Base-by-base conservation (phyloP, 1,140 invertebrate genomes). In the Oscheius sp. region DNA sequence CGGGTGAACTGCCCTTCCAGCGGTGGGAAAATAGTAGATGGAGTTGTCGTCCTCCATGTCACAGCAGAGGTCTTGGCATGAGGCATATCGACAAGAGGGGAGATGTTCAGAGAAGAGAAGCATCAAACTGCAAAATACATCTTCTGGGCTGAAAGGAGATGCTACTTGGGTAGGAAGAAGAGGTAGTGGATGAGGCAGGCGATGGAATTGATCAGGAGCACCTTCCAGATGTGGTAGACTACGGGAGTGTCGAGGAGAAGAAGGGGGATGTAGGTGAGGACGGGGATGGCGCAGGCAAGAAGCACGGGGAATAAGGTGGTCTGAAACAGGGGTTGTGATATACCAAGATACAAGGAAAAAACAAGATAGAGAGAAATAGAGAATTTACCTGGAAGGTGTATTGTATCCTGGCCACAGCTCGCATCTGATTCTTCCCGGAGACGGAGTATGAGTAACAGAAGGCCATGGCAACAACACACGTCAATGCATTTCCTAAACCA, bases 11-110 rank as follows among this genome's bases (percentile, higher is more conserved):
- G 74, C 38, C 23, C 71, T 42, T 2, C 72, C 63, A 29, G 75
- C 46, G 10, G 74, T 76, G 34, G 74, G 74, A 36, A 76, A 67
- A 38, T 76, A 76, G 52, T 76, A 76, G 28, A 76, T 76, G 20
- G 61, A 66, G 4, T 38, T 46, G 31, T 68, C 74, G 52, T 76
- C 74, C 32, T 76, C 74, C 59, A 62, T 68, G 31, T 74, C 73
- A 63, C 74, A 76, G 28, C 72, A 75, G 1, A 58, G 28, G 26
- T 66, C 59, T 18, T 38, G 45, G 31, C 68, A 64, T 2, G 61
- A 65, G 29, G 63, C 15, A 32, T 62, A 75, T 20, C 34, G 63
- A 46, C 72, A 70, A 69, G 20, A 46, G 28, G 59, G 59, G 62
- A 38, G 31, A 42, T 74, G 45, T 18, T 73, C 63, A 18, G 72